Conservation (phyloP, 2,797 vertebrate genomes). For the Myotis daubentonii region DNA sequence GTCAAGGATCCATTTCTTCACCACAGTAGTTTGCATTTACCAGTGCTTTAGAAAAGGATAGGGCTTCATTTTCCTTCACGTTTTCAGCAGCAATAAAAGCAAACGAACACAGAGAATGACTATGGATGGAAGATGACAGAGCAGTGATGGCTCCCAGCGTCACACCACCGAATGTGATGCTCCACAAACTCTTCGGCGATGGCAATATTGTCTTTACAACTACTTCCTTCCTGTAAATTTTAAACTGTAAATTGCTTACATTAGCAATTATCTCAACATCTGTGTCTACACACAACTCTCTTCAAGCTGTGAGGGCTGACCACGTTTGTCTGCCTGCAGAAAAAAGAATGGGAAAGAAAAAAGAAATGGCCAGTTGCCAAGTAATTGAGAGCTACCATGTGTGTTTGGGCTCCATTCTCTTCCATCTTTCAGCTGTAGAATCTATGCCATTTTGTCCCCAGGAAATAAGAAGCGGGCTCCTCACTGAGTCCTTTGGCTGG, state of each 20-base stretch:
- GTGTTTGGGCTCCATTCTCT: neutral
- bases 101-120: conserved; percentile 18
- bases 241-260: conserved; percentile 15
- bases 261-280: conserved; percentile 3
- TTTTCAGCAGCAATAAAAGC: conserved; percentile 21
- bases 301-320: neutral
- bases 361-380: neutral
- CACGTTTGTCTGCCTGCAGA: neutral
- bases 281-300: neutral
- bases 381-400: neutral
- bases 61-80: neutral
- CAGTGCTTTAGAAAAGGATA: neutral
- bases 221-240: neutral
- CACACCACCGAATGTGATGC: neutral
- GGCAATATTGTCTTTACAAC: neutral
- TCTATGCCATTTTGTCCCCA: neutral
- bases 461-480: neutral
- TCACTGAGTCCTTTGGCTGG: neutral
- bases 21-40: neutral
- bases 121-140: neutral
- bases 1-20: neutral
- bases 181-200: conserved; percentile 13
- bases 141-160: neutral
- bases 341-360: neutral
- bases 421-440: neutral